These are phyloP conservation scores for Meloidogyne hapla DNA, from an alignment of 1,140 invertebrate genomes.

Conservation along the genomic window DNA sequence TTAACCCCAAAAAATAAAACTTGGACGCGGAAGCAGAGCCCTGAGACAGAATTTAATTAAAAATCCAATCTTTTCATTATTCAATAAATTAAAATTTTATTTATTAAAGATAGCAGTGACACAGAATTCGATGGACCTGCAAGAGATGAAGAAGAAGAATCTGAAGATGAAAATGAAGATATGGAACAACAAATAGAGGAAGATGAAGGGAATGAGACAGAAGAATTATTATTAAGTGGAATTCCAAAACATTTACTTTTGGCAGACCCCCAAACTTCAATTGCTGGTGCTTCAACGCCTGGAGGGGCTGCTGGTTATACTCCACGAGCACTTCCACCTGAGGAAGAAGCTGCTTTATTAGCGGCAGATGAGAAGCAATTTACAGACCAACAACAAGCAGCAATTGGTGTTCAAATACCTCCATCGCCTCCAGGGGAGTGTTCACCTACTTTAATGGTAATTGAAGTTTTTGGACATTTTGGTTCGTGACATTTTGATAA, in stretches of 20 bases:
- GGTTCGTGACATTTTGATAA: not conserved
- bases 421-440: not conserved
- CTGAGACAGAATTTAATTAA: conserved; percentile 5
- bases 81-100: not conserved
- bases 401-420: not conserved
- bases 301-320: not conserved
- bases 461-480: not conserved
- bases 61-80: not conserved
- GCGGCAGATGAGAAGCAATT: not conserved
- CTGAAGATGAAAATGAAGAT: not conserved
- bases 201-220: not conserved
- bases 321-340: not conserved
- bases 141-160: not conserved
- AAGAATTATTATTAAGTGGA: not conserved
- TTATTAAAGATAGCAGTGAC: not conserved
- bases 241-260: not conserved
- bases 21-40: too few species aligned
- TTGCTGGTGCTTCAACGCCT: not conserved
- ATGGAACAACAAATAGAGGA: not conserved
- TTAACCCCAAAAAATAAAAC: too few species aligned
- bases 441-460: not conserved
- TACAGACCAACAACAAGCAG: not conserved
- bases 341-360: not conserved
- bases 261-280: not conserved
- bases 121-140: not conserved